Evolutionary conservation across 2,888 invertebrate genomes (phyloP).

Genomic region (Helicoverpa assulta): DNA sequence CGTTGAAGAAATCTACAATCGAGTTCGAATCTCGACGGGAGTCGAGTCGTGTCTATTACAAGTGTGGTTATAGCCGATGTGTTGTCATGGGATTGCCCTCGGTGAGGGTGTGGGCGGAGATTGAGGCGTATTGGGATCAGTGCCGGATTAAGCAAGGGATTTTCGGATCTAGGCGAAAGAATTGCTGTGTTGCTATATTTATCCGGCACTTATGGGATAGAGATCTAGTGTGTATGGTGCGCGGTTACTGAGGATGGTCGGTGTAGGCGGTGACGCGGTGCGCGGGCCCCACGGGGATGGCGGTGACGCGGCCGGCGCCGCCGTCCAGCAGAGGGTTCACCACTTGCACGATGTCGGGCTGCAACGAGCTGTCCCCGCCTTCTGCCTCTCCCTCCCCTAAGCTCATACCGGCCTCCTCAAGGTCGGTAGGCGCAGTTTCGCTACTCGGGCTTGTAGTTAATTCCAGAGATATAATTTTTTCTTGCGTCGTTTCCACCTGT

Average conservation of each 20-base stretch:
- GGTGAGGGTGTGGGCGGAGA: constrained; percentile 62
- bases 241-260: constrained; percentile 72
- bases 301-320: constrained; percentile 84
- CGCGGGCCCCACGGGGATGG: constrained; percentile 86
- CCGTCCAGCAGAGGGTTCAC: constrained; percentile 88
- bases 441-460: constrained; percentile 92
- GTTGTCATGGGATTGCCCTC: constrained; percentile 71
- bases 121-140: constrained; percentile 44
- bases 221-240: constrained; percentile 49
- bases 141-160: too few relatives aligned
- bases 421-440: constrained; percentile 88
- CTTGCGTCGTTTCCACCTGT: constrained; percentile 97
- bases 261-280: constrained; percentile 82
- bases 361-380: constrained; percentile 87
- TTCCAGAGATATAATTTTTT: constrained; percentile 97
- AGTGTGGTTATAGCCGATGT: constrained; percentile 56
- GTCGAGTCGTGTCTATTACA: constrained; percentile 63
- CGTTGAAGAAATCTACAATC: constrained; percentile 88
- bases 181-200: too few relatives aligned
- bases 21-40: constrained; percentile 70
- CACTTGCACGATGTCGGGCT: constrained; percentile 90
- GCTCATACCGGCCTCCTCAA: constrained; percentile 78
- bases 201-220: constrained; percentile 29
- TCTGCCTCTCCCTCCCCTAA: constrained; percentile 82
- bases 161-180: too few relatives aligned